A percentile compares a stretch with the other conserved stretches of the same genome.
These are phyloP conservation scores for Trichomalopsis sarcophagae DNA, from an alignment of 1,140 invertebrate genomes.

Conservation along the genomic window DNA sequence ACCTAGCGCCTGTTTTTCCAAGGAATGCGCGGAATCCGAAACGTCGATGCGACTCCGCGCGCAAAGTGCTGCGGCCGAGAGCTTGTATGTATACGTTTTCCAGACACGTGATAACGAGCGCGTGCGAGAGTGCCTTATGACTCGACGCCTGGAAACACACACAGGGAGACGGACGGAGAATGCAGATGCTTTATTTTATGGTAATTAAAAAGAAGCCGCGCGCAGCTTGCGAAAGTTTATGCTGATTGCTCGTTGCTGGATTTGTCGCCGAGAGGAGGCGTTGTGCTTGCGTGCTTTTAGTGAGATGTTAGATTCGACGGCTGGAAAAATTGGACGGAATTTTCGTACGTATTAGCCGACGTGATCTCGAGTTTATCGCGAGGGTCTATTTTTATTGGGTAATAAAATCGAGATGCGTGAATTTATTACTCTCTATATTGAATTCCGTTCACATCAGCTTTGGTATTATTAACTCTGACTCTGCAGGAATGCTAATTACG, in stretches of 20 bases:
- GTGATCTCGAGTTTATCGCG: too few relatives aligned
- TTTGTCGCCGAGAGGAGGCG: neutral
- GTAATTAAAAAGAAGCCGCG: neutral
- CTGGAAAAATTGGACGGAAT: neutral
- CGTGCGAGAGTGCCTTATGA: neutral
- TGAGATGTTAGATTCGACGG: neutral
- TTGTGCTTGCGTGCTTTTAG: neutral
- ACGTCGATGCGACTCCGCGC: neutral
- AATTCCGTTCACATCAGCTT: neutral
- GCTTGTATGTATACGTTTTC: neutral
- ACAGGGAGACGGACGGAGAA: neutral
- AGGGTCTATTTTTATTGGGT: too few relatives aligned
- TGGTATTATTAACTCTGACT: too few relatives aligned
- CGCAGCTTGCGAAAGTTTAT: neutral
- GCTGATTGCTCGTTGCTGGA: neutral
- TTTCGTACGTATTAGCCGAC: neutral
- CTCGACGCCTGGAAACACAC: neutral
- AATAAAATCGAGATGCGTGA: too few relatives aligned
- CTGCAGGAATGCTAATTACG: too few relatives aligned
- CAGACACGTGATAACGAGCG: constrained; percentile 5
- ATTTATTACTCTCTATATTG: neutral
- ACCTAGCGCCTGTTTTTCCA: neutral
- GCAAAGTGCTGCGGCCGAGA: too few relatives aligned
- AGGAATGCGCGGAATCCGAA: constrained; percentile 20
- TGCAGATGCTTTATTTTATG: neutral